Evolutionary conservation across 1,140 invertebrate species (phyloP).

Genomic region (Drosophila busckii): DNA sequence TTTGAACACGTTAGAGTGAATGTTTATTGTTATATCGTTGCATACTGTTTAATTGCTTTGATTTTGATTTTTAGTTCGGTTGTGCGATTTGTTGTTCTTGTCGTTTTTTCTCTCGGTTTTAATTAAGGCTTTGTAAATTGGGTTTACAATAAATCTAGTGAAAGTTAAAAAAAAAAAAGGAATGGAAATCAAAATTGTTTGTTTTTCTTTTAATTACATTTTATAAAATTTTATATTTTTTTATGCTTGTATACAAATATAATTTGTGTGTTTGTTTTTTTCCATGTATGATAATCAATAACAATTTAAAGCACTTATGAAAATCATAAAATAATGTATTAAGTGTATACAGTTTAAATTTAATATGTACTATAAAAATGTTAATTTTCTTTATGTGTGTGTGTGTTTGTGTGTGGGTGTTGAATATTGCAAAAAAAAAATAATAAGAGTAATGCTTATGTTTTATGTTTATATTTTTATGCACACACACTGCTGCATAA

Average conservation of each 20-base stretch:
- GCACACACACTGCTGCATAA: neutral
- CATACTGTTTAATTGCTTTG: neutral
- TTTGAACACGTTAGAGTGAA: slow-evolving; percentile 34
- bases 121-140: neutral
- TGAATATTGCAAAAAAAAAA: neutral
- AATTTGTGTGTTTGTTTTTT: slow-evolving; percentile 55
- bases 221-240: slow-evolving; percentile 62
- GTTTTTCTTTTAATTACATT: slow-evolving; percentile 31
- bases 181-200: slow-evolving; percentile 3
- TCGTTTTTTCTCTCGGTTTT: neutral
- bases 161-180: neutral
- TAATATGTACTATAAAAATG: slow-evolving; percentile 14
- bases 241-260: slow-evolving; percentile 60
- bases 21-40: slow-evolving; percentile 35
- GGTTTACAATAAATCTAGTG: neutral
- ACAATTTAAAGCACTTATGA: slow-evolving; percentile 67
- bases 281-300: slow-evolving; percentile 56
- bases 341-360: slow-evolving; percentile 1
- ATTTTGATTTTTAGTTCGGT: neutral
- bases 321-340: slow-evolving; percentile 47
- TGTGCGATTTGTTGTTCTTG: neutral
- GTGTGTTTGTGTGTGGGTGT: slow-evolving; percentile 2
- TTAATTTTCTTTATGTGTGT: neutral
- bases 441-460: neutral
- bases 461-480: neutral